Evolutionary conservation across 2,888 invertebrate species (phyloP).

Genomic region (Eristalis pertinax): DNA sequence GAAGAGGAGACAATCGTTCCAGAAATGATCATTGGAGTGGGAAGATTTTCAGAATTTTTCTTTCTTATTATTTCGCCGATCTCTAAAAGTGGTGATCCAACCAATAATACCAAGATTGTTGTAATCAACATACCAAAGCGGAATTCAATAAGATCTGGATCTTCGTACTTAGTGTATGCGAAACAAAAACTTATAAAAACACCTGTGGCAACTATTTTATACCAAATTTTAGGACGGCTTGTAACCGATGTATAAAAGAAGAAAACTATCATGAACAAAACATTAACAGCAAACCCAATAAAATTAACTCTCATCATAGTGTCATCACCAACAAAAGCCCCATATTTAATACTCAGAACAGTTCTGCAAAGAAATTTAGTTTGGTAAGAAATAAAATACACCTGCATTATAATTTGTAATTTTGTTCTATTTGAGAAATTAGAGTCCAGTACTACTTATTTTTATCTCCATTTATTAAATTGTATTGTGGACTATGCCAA

Average conservation of each 20-base stretch:
- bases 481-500: no score
- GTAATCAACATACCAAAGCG: constrained; percentile 89
- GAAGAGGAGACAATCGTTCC: constrained; percentile 86
- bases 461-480: no score
- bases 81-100: constrained; percentile 87
- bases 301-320: constrained; percentile 91
- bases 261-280: constrained; percentile 86
- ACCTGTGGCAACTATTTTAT: constrained; percentile 83
- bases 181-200: constrained; percentile 84
- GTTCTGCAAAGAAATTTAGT: constrained; percentile 82
- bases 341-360: constrained; percentile 89
- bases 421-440: no score
- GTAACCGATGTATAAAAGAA: constrained; percentile 84
- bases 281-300: constrained; percentile 87
- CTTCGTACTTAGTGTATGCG: constrained; percentile 86
- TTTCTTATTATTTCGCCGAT: constrained; percentile 89
- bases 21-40: constrained; percentile 92
- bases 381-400: neutral
- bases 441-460: no score
- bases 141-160: constrained; percentile 85
- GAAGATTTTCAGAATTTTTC: constrained; percentile 92
- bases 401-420: no score
- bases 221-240: constrained; percentile 83
- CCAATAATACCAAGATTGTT: constrained; percentile 83
- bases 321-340: constrained; percentile 87